Evolutionary conservation across 2,888 invertebrate species (phyloP), one percentile per base, ranked within the genome.

Genomic region (Amblyjoppa fuscipennis): DNA sequence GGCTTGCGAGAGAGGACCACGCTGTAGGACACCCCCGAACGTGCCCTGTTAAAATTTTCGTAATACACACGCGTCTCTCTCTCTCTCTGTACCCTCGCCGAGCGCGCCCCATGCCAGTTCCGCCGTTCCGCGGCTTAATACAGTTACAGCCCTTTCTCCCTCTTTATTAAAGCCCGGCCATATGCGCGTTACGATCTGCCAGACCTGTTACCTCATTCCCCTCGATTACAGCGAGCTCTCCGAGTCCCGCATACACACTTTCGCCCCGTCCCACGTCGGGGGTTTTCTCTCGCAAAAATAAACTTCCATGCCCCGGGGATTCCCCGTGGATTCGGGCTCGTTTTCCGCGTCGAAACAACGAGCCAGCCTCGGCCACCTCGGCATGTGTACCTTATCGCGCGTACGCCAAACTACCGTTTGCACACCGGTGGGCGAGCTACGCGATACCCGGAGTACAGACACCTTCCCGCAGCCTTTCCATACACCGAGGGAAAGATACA

Each of bases 141-240:
- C 81, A 83, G 86, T 86, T 86, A 83, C 84, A 84, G 81, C 77
- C 70, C 75, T 88, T 87, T 45, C 78, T 49, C 79, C 78, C 83
- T 83, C 87, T 87, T 88, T 87, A 88, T 88, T 87, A 88, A 87
- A 84, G 84, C 84, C 64, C 70, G 49, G 71, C 85, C 88, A 86
- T 87, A 87, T 88, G 87, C 86, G 78, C 85, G 82, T 87, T 88
- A 87, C 87, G 87, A 87, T 82, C 84, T 78, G 75, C 85, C 81
- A 76, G 79, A 77, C 75, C 28, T 73, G 76, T 73, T 53, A 56
- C 73, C 77, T 38, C 74, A 45, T 45, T 45, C 49, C 68, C 49
- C 59, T 45, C 49, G 31, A 34, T 64, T 79, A 61, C 79, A 61
- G 9, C 11, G 49, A 59, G 59, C 68, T 73, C 77, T 25, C 49